phyloP scores from a whole-genome alignment of 92 coral and sea anemone genomes.

The Bergia sp. region DNA sequence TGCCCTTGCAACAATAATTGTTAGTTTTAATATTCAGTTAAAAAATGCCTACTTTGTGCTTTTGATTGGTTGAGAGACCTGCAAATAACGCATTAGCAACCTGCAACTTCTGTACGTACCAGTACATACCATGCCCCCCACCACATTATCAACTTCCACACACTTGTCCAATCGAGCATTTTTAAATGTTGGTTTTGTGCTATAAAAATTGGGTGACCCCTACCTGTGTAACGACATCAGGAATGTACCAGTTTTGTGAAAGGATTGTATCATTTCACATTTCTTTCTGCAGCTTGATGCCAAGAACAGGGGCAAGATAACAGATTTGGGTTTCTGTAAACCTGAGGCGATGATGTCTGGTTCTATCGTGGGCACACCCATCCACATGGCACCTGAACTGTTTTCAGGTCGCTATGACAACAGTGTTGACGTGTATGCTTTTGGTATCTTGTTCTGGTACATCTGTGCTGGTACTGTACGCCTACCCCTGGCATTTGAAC shows the following conservation, averaged over 20 bases:
- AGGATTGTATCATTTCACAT: neutral
- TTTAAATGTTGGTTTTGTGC: too few relatives aligned
- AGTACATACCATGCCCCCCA: too few relatives aligned
- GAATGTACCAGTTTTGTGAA: neutral
- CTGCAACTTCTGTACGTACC: too few relatives aligned
- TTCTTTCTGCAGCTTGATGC: slow-evolving; percentile 75
- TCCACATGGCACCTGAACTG: slow-evolving; percentile 99
- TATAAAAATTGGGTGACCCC: neutral
- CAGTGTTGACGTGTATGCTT: slow-evolving; percentile 99
- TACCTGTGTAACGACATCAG: too few relatives aligned
- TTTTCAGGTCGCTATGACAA: slow-evolving; percentile 98
- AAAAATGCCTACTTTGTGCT: too few relatives aligned
- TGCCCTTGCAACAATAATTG: neutral
- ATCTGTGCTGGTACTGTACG: slow-evolving; percentile 97
- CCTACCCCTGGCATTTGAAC: slow-evolving; percentile 94
- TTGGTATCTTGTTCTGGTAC: slow-evolving; percentile 98
- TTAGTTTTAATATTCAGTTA: too few relatives aligned
- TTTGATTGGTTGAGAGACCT: too few relatives aligned
- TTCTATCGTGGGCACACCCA: slow-evolving; percentile 97
- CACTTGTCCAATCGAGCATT: too few relatives aligned
- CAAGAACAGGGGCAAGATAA: slow-evolving; percentile 90
- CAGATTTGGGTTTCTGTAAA: slow-evolving; percentile 97
- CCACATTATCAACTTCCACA: too few relatives aligned
- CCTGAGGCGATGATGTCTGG: slow-evolving; percentile 99
- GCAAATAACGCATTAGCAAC: too few relatives aligned